Base-by-base conservation (phyloP, 2,888 invertebrate genomes). In the Belgica antarctica region DNA sequence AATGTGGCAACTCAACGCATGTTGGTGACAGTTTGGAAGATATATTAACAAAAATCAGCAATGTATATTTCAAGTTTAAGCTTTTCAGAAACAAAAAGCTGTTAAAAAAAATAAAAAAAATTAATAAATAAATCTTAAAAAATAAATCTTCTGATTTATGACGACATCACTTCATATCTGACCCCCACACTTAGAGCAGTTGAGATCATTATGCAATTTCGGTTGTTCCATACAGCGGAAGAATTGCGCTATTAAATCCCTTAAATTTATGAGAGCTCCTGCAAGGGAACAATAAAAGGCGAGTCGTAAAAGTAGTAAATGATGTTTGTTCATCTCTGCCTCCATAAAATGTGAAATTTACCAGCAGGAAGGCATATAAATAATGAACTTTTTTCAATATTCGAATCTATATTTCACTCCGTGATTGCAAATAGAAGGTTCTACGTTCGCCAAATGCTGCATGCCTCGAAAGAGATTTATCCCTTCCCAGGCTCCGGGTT, bases 361-460 rank as follows among this genome's bases (percentile, higher is more conserved):
- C n/a, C n/a, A n/a, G n/a, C n/a, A n/a, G n/a, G n/a, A n/a, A 41
- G n/a, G 2, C 41, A 15, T 4, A 41, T 41, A 15, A 41, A 41
- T 41, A 41, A 41, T 41, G 41, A 5, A 5, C 41, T 10, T 41
- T 34, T 12, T 34, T 34, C 12, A 34, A 34, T 7, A 34, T 10
- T 41, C 41, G n/a, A 41, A 52, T 52, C 52, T 22, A 52, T 52
- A 22, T 17, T 52, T 52, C 52, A 22, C 7, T n/a, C 22, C 46
- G 52, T 52, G 52, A 52, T 52, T 52, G 22, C 52, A 52, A 52
- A 52, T 52, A 52, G 22, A 52, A 52, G 2, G 12, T 8, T 5
- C 34, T 31, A 8, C 34, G 12, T 31, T 31, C 22, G 19, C 52
- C 52, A 52, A 52, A 4, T 52, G 52, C 22, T 52, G 3, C 52